Conservation (phyloP, 2,888 invertebrate species). For the Iselma pallidipennis region DNA sequence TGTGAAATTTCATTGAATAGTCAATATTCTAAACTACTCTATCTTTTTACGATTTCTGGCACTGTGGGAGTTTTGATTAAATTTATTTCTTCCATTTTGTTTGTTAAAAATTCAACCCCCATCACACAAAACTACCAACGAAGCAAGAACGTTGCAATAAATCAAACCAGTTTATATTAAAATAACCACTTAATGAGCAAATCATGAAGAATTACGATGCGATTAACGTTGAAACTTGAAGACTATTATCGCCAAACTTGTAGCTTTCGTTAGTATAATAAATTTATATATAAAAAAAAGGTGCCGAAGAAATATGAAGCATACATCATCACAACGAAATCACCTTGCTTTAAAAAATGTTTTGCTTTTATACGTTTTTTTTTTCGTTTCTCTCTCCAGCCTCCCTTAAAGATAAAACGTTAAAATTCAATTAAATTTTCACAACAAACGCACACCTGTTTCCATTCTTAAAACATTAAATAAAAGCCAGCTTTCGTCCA, state of each 20-base stretch:
- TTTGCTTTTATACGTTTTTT: neutral
- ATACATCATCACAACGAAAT: neutral
- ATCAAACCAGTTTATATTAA: neutral
- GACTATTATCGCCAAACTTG: neutral
- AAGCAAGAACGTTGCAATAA: neutral
- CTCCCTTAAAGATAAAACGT: neutral
- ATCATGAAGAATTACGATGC: neutral
- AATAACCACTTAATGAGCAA: neutral
- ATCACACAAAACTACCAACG: too few relatives aligned
- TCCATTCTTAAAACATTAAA: neutral
- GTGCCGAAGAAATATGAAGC: neutral
- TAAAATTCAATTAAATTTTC: neutral
- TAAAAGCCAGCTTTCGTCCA: neutral
- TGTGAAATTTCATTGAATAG: neutral
- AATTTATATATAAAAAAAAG: neutral
- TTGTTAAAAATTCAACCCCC: too few relatives aligned
- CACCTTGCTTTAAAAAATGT: neutral
- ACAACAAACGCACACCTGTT: neutral
- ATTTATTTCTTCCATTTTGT: too few relatives aligned
- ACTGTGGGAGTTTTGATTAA: too few relatives aligned
- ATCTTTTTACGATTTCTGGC: too few relatives aligned
- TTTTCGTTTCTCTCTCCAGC: neutral
- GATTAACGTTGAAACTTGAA: neutral
- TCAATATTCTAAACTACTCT: neutral
- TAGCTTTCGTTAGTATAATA: neutral